These are phyloP conservation scores for Pseudochirops corinnae DNA, from an alignment of 2,797 vertebrate species.

Conservation along the genomic window DNA sequence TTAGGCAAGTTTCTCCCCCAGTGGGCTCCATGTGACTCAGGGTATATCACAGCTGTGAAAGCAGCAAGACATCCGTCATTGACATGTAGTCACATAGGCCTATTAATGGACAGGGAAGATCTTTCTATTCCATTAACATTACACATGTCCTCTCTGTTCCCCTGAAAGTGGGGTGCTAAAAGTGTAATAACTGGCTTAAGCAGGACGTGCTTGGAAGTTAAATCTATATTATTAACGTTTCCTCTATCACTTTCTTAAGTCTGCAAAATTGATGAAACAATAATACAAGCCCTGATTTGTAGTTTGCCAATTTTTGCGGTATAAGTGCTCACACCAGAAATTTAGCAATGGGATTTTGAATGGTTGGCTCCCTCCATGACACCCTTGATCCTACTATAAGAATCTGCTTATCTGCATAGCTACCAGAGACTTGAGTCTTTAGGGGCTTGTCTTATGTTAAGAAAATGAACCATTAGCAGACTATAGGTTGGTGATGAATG, in stretches of 20 bases:
- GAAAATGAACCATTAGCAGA: neutral
- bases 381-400: neutral
- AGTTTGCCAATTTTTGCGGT: neutral
- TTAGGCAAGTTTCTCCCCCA: no score
- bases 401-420: neutral
- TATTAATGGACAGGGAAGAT: no score
- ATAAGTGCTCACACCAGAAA: neutral
- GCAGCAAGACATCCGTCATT: no score
- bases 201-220: neutral
- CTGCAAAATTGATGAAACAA: neutral
- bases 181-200: neutral
- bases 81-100: no score
- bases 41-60: no score
- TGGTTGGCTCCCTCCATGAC: neutral
- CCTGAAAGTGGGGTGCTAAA: neutral
- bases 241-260: neutral
- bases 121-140: no score
- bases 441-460: neutral
- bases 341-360: neutral
- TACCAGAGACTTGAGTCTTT: neutral
- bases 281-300: neutral
- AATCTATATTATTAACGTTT: neutral
- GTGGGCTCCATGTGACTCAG: no score
- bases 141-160: neutral
- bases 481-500: neutral